Evolutionary conservation across 2,888 invertebrate species (phyloP).

Genomic region (Cerceris ruficornis): DNA sequence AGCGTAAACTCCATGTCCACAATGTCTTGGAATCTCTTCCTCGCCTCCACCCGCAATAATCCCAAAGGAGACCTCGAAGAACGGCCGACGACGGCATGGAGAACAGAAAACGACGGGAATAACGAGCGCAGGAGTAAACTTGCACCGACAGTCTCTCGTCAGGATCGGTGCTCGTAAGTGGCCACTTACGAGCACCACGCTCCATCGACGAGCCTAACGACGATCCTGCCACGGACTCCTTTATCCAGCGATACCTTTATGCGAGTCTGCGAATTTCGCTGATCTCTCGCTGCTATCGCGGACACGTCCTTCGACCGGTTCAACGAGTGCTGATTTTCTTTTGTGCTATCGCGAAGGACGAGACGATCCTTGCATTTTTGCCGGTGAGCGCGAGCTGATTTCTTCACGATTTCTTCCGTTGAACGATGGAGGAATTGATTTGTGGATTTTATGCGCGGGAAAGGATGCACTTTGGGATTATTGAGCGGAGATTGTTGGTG

Average conservation of each 20-base stretch:
- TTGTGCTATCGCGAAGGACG: not conserved
- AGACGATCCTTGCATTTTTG: not conserved
- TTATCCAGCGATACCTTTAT: constrained; percentile 4
- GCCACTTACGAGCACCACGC: constrained; percentile 57
- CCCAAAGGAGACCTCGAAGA: constrained; percentile 27
- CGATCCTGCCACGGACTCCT: constrained; percentile 25
- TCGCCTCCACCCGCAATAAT: constrained; percentile 44
- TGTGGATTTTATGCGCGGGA: too few relatives aligned
- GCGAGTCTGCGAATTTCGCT: not conserved
- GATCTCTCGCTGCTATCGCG: constrained; percentile 2
- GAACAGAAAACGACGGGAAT: constrained; percentile 42
- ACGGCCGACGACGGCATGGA: not conserved
- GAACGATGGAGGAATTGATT: too few relatives aligned
- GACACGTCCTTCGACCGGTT: not conserved
- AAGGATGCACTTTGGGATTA: too few relatives aligned
- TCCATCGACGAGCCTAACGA: constrained; percentile 50
- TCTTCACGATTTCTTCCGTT: too few relatives aligned
- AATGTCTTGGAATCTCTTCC: constrained; percentile 31
- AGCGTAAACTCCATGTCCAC: constrained; percentile 73
- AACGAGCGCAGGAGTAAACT: constrained; percentile 56
- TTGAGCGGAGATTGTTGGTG: too few relatives aligned
- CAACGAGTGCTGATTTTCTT: not conserved
- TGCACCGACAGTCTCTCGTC: constrained; percentile 58
- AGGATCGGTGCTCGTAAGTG: constrained; percentile 57
- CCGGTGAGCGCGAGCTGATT: too few relatives aligned